Conservation (phyloP, 2,797 vertebrate species). For the Cirrhinus molitorella region DNA sequence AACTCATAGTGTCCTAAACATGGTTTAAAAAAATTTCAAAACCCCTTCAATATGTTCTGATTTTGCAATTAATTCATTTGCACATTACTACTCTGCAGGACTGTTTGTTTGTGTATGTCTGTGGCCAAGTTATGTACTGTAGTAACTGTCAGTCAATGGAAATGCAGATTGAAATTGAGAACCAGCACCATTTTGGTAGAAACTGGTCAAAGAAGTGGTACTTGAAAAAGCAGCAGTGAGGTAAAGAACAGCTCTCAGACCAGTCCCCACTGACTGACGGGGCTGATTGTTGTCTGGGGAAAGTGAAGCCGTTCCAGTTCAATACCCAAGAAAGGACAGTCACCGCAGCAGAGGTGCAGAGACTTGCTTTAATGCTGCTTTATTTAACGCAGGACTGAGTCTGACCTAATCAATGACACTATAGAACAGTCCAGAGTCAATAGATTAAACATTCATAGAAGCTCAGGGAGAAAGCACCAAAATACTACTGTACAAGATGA, state of each 20-base stretch:
- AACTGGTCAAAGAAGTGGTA: neutral
- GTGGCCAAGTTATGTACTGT: neutral
- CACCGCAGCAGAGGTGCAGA: neutral
- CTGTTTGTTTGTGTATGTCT: neutral
- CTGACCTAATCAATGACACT: slow-evolving; percentile 24
- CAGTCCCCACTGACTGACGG: neutral
- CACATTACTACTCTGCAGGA: neutral
- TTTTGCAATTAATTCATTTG: neutral
- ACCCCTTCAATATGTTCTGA: neutral
- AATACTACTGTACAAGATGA: too few relatives aligned
- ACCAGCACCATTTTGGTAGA: neutral
- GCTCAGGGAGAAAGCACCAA: neutral
- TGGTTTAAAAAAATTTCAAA: neutral
- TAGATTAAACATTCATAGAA: slow-evolving; percentile 12
- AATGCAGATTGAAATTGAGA: neutral
- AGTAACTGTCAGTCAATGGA: neutral
- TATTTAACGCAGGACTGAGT: slow-evolving; percentile 25
- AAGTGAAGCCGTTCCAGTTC: slow-evolving; percentile 10
- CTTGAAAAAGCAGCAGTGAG: slow-evolving; percentile 12
- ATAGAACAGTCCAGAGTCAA: slow-evolving; percentile 33
- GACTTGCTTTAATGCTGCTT: neutral
- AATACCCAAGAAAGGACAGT: slow-evolving; percentile 29
- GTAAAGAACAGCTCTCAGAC: slow-evolving; percentile 21
- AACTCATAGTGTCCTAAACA: too few relatives aligned
- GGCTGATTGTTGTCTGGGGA: slow-evolving; percentile 37